A percentile compares a stretch with the other conserved stretches of the same genome.
phyloP scores from a whole-genome alignment of 1,140 invertebrate species.

The Philotrypesis tridentata region DNA sequence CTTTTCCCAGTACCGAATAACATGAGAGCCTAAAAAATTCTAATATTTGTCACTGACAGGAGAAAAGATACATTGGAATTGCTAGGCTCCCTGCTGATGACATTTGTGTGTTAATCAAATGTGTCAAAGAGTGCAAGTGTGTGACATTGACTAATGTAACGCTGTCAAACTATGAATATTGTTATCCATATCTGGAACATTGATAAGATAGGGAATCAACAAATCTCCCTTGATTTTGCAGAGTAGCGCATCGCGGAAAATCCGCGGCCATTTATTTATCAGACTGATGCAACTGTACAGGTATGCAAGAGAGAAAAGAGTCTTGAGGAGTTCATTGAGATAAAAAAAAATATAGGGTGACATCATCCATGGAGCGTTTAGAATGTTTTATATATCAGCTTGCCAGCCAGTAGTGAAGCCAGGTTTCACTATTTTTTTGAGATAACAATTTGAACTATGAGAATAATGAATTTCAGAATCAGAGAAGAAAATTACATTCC shows the following conservation, averaged over 20 bases:
- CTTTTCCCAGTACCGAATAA: not conserved
- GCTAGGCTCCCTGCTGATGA: not conserved
- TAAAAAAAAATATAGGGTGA: slow-evolving; percentile 32
- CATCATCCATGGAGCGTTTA: slow-evolving; percentile 1
- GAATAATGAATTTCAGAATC: not conserved
- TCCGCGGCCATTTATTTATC: not conserved
- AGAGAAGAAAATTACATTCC: slow-evolving; percentile 15
- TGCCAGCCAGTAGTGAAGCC: not conserved
- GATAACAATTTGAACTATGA: not conserved
- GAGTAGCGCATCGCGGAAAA: slow-evolving; percentile 11
- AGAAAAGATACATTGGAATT: not conserved
- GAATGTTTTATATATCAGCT: not conserved
- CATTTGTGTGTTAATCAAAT: slow-evolving; percentile 26
- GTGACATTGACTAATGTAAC: slow-evolving; percentile 25
- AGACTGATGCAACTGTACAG: slow-evolving; percentile 31
- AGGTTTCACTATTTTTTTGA: not conserved
- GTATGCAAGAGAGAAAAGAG: slow-evolving; percentile 31
- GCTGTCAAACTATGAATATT: not conserved
- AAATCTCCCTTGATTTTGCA: slow-evolving; percentile 19
- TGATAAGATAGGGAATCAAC: slow-evolving; percentile 31
- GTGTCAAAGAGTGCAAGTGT: slow-evolving; percentile 23
- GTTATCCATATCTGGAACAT: slow-evolving; percentile 31
- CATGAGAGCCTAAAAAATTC: not conserved
- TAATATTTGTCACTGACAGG: not conserved
- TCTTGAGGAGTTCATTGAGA: not conserved